Base-by-base conservation (phyloP, 2,797 vertebrate species). In the Epinephelus malabaricus region DNA sequence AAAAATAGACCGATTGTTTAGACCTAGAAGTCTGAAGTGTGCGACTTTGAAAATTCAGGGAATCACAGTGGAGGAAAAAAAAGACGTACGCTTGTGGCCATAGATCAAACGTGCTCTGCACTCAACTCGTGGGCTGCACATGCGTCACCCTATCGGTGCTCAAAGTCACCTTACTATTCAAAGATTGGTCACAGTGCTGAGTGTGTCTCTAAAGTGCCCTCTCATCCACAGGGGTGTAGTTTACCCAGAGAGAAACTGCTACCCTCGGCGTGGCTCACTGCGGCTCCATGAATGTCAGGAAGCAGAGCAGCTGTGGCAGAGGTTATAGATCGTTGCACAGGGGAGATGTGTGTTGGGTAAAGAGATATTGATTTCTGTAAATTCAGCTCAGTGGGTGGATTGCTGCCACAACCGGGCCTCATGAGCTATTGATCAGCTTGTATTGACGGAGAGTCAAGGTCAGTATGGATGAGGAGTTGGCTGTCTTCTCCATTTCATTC, bases 301-400 rank as follows among this genome's bases (percentile, higher is more conserved):
- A 93, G 87, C 81, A n/a, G 89, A 92, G 87, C 90, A 86, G 89
- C 86, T 90, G 92, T 85, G 72, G 86, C 84, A 84, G 89, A 88
- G 89, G 81, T 87, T 92, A 93, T 92, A 45, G 93, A 92, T 93
- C 46, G 84, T 38, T 10, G 68, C 78, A 38, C 71, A 3, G 84
- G 78, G 70, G 82, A 77, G 74, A 64, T 83, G 71, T 45, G 61
- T 74, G 84, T 81, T 63, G 81, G 88, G 79, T 85, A 81, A 86
- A 89, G 92, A 85, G 88, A 85, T 92, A 94, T 92, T 79, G 92
- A 94, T 92, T 91, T 87, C 82, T 86, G 89, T 89, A 91, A 88
- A 92, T 93, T 92, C 91, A 90, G 88, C 92, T 91, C 84, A 69
- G 85, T 78, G 90, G 86, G 90, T 85, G 85, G 86, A 89, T 85